Conservation (phyloP, 2,797 vertebrate species). For the Pangasius larnaudii region DNA sequence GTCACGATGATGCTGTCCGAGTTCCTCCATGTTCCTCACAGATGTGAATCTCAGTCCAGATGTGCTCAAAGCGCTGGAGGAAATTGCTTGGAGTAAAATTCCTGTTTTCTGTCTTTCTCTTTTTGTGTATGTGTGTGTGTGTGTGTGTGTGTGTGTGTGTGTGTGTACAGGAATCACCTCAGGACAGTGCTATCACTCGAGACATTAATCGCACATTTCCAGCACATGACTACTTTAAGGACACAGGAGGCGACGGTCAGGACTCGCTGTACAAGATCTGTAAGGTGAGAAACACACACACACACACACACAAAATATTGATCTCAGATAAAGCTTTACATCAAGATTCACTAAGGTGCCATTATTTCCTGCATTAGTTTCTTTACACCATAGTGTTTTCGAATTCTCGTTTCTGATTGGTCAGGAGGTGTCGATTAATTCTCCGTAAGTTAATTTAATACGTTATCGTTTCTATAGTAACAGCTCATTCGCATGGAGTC, state of each 20-base stretch:
- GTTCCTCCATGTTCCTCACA: not conserved
- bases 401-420: not conserved
- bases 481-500: not conserved
- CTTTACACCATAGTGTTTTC: not conserved
- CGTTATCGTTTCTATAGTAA: not conserved
- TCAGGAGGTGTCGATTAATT: not conserved
- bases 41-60: not conserved
- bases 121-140: slow-evolving; percentile 34
- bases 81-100: not conserved
- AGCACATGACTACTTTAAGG: slow-evolving; percentile 99
- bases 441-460: not conserved
- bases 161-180: slow-evolving; percentile 88
- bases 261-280: slow-evolving; percentile 99
- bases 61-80: not conserved
- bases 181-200: slow-evolving; percentile 97
- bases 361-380: not conserved
- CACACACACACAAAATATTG: not conserved
- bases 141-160: slow-evolving; percentile 11
- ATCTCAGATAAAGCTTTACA: not conserved
- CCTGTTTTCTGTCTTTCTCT: not conserved
- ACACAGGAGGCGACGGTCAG: slow-evolving; percentile 97
- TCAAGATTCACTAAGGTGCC: not conserved
- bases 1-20: not conserved
- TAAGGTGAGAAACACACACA: slow-evolving; percentile 81
- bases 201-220: slow-evolving; percentile 99